A percentile compares a stretch with the other conserved stretches of the same genome.
Evolutionary conservation across 2,888 invertebrate species (phyloP).

Genomic region (Dryobotodes eremita): DNA sequence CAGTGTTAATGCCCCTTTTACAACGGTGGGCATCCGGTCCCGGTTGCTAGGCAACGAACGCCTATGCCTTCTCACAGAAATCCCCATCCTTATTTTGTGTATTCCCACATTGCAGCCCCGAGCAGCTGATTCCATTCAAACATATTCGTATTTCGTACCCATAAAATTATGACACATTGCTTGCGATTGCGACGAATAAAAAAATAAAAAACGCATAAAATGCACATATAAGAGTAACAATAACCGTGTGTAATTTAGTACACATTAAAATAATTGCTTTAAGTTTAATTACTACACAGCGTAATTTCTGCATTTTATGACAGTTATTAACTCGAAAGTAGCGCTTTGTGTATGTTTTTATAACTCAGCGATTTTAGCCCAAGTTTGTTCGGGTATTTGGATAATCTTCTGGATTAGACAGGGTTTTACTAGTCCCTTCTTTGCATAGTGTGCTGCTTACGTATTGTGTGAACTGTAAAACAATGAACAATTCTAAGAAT

Average conservation of each 20-base stretch:
- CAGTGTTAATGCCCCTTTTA: conserved; percentile 54
- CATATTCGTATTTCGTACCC: conserved; percentile 47
- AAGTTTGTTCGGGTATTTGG: neutral
- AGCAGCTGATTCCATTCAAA: conserved; percentile 86
- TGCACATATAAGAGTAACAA: conserved; percentile 11
- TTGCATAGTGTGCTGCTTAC: conserved; percentile 36
- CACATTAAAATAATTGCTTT: conserved; percentile 53
- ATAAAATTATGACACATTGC: conserved; percentile 18
- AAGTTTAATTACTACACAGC: conserved; percentile 38
- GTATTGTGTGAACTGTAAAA: conserved; percentile 47
- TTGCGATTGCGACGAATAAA: conserved; percentile 13
- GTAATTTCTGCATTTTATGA: conserved; percentile 46
- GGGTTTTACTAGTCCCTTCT: conserved; percentile 4
- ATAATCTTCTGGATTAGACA: conserved; percentile 32
- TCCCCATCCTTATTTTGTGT: conserved; percentile 76
- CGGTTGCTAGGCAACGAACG: conserved; percentile 79
- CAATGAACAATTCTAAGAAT: conserved; percentile 54
- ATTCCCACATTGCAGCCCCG: conserved; percentile 75
- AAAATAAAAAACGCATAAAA: conserved; percentile 16
- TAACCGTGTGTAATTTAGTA: conserved; percentile 29
- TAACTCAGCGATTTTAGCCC: conserved; percentile 16
- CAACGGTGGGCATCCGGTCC: conserved; percentile 68
- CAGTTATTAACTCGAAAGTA: conserved; percentile 41
- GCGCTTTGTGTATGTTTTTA: conserved; percentile 37
- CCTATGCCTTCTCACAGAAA: conserved; percentile 71